Evolutionary conservation across 2,113 vertebrate genomes (phyloP), one percentile per base, ranked within the genome.

Genomic region (Trachemys scripta): DNA sequence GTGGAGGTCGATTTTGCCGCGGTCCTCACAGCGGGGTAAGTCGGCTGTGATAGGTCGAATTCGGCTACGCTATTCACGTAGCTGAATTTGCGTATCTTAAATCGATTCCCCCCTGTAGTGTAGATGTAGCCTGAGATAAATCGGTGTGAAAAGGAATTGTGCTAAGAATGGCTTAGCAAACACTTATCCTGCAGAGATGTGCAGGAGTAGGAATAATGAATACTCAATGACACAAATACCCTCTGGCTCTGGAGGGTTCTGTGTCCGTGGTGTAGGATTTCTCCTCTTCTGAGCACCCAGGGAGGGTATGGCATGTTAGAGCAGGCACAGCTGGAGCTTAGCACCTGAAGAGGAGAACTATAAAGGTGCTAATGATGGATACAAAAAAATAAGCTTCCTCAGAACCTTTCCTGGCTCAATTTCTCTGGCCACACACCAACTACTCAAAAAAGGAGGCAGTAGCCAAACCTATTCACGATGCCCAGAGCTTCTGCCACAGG

Each of bases 301-400:
- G 13, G 13, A 16, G 29, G 24, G 10, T 9, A 5, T 0, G 1
- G 7, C 10, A 0, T 14, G 57, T 72, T 72, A 72, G 17, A 10
- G 29, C 7, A 65, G 81, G 6, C 50, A 57, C 11, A 69, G 47
- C 4, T 50, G 81, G 42, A 5, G 35, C 35, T 0, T 72, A 75
- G 49, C 5, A 88, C 35, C 79, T 47, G 4, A 51, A 82, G 57
- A 10, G 31, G 27, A 76, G 92, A 14, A n/a, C 31, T 92, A 31
- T 38, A 72, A 42, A 90, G 27, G 24, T n/a, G n/a, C 82, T 87
- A 0, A 17, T 90, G 82, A 11, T 82, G 45, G 75, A 79, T 25
- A 81, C 0, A 25, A 87, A 84, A 95, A n/a, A 4, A 50, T 31
- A n/a, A 92, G 8, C 69, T 84, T 84, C 72, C 75, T 54, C 27